phyloP scores from a whole-genome alignment of 2,113 vertebrate genomes.

The Gobiocypris rarus region DNA sequence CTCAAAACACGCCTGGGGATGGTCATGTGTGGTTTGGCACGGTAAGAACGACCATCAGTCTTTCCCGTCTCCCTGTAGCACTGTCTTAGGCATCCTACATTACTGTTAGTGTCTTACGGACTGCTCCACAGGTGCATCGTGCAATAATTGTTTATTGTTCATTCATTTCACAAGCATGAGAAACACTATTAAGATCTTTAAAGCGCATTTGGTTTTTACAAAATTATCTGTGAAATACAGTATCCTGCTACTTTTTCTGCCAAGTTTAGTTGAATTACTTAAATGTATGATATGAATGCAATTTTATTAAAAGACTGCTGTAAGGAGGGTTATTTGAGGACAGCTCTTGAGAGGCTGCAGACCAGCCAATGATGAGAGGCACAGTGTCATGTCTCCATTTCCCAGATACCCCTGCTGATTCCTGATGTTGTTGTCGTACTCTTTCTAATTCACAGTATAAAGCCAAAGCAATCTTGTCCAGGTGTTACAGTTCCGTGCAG shows the following conservation, averaged over 20 bases:
- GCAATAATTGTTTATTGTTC: too few relatives aligned
- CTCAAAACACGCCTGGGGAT: too few relatives aligned
- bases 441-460: not conserved
- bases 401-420: conserved; percentile 20
- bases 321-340: not conserved
- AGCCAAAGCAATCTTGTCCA: conserved; percentile 37
- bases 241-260: not conserved
- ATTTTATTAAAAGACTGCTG: not conserved
- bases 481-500: conserved; percentile 15
- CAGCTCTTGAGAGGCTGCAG: not conserved
- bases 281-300: not conserved
- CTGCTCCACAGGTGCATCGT: too few relatives aligned
- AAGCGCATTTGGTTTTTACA: too few relatives aligned
- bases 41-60: too few relatives aligned
- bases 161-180: too few relatives aligned
- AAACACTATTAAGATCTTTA: too few relatives aligned
- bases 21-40: too few relatives aligned
- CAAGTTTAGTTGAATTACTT: not conserved
- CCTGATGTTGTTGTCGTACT: conserved; percentile 24
- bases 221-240: too few relatives aligned
- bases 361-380: not conserved
- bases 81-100: too few relatives aligned
- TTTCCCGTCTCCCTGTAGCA: too few relatives aligned
- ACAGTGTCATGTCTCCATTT: conserved; percentile 16
- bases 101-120: too few relatives aligned